Evolutionary conservation across 2,888 invertebrate genomes (phyloP).

Genomic region (Campaea margaritaria): DNA sequence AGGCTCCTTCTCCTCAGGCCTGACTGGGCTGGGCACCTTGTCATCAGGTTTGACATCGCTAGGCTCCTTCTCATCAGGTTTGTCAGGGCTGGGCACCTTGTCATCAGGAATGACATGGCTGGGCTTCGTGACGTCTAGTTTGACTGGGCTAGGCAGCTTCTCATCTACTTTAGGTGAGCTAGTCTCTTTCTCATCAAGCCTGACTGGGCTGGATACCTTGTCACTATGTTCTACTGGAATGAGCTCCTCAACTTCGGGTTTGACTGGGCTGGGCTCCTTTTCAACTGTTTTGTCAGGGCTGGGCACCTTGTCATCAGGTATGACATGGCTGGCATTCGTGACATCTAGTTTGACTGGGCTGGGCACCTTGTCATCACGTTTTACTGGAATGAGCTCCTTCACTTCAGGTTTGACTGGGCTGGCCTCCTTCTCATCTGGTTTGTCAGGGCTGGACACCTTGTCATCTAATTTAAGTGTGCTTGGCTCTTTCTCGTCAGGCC

Average conservation of each 20-base stretch:
- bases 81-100: background rate
- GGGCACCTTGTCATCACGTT: constrained; percentile 3
- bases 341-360: constrained; percentile 2
- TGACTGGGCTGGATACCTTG: constrained; percentile 10
- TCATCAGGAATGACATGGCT: background rate
- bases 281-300: background rate
- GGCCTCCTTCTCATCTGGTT: constrained; percentile 1
- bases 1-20: constrained; percentile 15
- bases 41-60: constrained; percentile 8
- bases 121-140: constrained; percentile 1
- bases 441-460: constrained; percentile 10
- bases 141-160: constrained; percentile 15
- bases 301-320: background rate
- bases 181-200: constrained; percentile 11
- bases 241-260: constrained; percentile 9
- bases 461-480: constrained; percentile 19
- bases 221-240: constrained; percentile 9
- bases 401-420: constrained; percentile 15
- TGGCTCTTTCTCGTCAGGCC: constrained; percentile 8
- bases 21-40: constrained; percentile 10
- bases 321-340: background rate
- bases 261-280: constrained; percentile 24
- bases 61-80: constrained; percentile 1
- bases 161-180: constrained; percentile 11
- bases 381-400: constrained; percentile 15